Evolutionary conservation across 2,797 vertebrate genomes (phyloP), one percentile per base, ranked within the genome.

Genomic region (Zalophus californianus): DNA sequence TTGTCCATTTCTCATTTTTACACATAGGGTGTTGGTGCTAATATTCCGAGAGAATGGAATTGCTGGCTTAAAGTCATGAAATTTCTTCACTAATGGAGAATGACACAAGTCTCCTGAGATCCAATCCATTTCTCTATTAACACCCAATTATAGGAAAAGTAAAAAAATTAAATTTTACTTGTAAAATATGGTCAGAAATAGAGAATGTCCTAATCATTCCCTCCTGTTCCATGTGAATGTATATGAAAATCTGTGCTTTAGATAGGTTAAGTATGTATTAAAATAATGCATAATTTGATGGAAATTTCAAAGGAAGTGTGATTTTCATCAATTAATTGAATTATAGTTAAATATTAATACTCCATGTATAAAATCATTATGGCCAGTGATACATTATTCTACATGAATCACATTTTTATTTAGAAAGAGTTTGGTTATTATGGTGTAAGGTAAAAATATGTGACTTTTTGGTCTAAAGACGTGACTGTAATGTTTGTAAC

Each of bases 311-410:
- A 73, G n/a, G 23, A 82, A 64, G 4, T 82, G 1, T n/a, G 5
- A 56, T 60, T 25, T 90, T 44, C n/a, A 56, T 32, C 62, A 75
- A 83, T 82, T 41, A 60, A 20, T 44, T 88, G 52, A 86, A 78
- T 91, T 72, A 27, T 13, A 77, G 27, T 44, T 79, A 54, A 52
- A 82, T 83, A 41, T 50, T 29, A 78, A 54, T 77, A 50, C 1
- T 56, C 29, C 2, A 72, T 58, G 50, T 94, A 62, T 41, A 68
- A 89, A 54, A 90, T 41, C 79, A 88, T 60, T 91, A 73, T 73
- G 29, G 1, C 13, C 14, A 91, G 2, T 64, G n/a, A 70, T 70
- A 21, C 1, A 52, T 64, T 78, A 66, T 60, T 93, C 1, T 78
- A 82, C 21, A 50, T n/a, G 5, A 73, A 56, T 68, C 35, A 8